These are phyloP conservation scores for Marisa cornuarietis DNA, from an alignment of 1,140 invertebrate genomes.

Conservation along the genomic window DNA sequence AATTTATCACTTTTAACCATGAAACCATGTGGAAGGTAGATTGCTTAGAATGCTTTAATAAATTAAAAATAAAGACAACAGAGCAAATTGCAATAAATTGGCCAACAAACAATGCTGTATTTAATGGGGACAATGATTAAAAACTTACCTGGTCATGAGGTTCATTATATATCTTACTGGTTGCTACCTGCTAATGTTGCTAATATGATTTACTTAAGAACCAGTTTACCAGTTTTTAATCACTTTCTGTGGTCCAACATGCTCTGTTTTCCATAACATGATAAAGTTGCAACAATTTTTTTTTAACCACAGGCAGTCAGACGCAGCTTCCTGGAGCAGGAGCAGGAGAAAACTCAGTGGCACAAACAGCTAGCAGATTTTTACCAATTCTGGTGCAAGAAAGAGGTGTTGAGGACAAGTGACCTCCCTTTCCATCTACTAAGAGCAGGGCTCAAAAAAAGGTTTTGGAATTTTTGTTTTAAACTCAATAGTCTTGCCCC, in stretches of 20 bases:
- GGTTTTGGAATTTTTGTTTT: constrained; percentile 8
- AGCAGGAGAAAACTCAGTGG: constrained; percentile 19
- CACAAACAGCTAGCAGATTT: constrained; percentile 33
- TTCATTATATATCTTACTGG: too few species aligned
- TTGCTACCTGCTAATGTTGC: background rate
- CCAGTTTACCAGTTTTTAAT: background rate
- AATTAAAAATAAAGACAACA: background rate
- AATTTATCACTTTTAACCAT: constrained; percentile 42
- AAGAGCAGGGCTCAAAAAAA: constrained; percentile 8
- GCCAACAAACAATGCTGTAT: background rate
- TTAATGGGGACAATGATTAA: too few species aligned
- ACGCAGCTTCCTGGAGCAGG: constrained; percentile 15
- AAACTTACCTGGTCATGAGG: background rate
- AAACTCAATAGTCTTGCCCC: too few species aligned
- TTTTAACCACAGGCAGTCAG: constrained; percentile 29
- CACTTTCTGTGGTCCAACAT: background rate
- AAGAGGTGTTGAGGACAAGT: background rate
- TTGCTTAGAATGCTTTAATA: background rate
- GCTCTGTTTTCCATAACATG: background rate
- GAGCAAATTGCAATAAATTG: background rate
- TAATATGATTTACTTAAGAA: background rate
- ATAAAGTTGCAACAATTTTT: background rate
- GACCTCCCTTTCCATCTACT: constrained; percentile 29
- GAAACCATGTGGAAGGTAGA: constrained; percentile 37
- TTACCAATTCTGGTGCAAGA: constrained; percentile 34